Conservation (phyloP, 2,888 invertebrate genomes). For the Malacosoma neustria region DNA sequence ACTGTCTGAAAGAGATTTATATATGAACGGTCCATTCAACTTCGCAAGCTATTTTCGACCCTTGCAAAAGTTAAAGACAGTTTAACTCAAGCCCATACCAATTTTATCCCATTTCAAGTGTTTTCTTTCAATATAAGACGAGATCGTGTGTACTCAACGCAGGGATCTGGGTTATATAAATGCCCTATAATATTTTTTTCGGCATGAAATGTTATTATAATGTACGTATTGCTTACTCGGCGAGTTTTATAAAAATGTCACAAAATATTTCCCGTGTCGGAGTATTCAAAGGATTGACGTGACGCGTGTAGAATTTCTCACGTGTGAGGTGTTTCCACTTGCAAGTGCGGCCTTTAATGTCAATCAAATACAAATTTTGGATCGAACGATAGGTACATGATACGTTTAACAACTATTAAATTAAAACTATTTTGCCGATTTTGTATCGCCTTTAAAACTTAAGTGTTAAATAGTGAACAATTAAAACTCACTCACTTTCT, state of each 20-base stretch:
- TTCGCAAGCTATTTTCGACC: constrained; percentile 22
- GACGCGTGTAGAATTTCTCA: neutral
- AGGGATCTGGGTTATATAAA: constrained; percentile 7
- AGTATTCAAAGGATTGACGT: neutral
- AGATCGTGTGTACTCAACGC: constrained; percentile 11
- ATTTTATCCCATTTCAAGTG: constrained; percentile 19
- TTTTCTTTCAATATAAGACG: constrained; percentile 22
- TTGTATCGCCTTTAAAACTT: too few relatives aligned
- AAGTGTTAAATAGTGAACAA: too few relatives aligned
- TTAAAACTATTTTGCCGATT: too few relatives aligned
- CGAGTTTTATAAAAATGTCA: neutral
- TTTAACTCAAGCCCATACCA: constrained; percentile 20
- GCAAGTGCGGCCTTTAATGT: neutral
- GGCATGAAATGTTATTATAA: constrained; percentile 1
- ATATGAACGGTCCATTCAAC: constrained; percentile 22
- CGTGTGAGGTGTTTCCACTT: neutral
- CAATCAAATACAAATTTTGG: neutral
- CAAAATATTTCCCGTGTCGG: neutral
- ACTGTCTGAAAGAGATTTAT: constrained; percentile 35
- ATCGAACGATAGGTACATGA: constrained; percentile 1
- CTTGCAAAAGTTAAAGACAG: constrained; percentile 29
- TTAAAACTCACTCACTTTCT: too few relatives aligned
- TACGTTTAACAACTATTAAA: too few relatives aligned
- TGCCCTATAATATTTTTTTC: constrained; percentile 5
- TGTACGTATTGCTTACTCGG: neutral